These are phyloP conservation scores for Cyprinus carpio DNA, from an alignment of 2,113 vertebrate genomes.

Conservation along the genomic window DNA sequence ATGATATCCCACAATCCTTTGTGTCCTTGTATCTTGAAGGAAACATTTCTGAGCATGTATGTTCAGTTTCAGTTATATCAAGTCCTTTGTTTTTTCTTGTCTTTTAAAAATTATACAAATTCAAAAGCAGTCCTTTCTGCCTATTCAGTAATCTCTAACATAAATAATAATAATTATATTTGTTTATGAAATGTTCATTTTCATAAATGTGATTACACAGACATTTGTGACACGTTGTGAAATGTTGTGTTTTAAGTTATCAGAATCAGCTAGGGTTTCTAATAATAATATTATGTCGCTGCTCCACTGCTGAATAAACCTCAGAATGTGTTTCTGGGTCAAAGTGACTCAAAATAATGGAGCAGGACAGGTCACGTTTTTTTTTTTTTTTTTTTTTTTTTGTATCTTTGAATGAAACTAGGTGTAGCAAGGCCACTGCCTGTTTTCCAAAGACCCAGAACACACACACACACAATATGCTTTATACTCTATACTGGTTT, in stretches of 20 bases:
- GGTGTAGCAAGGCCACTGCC: constrained; percentile 18
- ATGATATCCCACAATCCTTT: background rate
- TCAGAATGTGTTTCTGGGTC: background rate
- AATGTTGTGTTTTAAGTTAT: background rate
- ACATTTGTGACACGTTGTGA: background rate
- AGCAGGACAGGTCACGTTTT: background rate
- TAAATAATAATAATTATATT: background rate
- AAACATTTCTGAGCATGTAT: no score
- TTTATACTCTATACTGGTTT: constrained; percentile 38
- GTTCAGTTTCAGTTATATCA: background rate
- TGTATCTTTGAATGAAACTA: constrained; percentile 19
- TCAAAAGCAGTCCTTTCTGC: background rate
- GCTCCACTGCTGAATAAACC: background rate
- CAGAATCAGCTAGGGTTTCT: background rate
- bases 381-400: background rate
- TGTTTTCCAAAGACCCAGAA: background rate
- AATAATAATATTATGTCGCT: background rate
- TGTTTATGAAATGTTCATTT: background rate
- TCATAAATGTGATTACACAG: background rate
- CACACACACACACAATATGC: no score
- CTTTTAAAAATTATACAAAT: no score
- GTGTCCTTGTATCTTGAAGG: background rate
- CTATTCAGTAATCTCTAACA: no score
- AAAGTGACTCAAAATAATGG: background rate
- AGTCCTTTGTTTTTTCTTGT: background rate